These are phyloP conservation scores for Sylvia atricapilla DNA, from an alignment of 2,113 vertebrate species.

Conservation along the genomic window DNA sequence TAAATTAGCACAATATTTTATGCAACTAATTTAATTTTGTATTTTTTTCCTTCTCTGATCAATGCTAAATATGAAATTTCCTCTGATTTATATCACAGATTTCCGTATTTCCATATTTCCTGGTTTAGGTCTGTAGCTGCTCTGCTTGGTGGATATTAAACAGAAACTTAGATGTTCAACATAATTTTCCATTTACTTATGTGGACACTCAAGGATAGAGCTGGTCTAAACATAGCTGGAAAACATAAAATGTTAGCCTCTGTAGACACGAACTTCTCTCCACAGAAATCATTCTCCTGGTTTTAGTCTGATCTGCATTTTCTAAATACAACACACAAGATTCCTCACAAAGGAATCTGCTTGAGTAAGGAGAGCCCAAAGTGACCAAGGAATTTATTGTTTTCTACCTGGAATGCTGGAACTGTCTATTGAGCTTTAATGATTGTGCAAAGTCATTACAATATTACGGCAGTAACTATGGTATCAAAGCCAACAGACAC, in stretches of 20 bases:
- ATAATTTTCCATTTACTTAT: not conserved
- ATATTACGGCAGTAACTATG: not conserved
- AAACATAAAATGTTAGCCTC: not conserved
- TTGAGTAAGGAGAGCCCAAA: not conserved
- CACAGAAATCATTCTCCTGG: not conserved
- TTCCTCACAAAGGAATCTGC: not conserved
- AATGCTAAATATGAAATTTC: not conserved
- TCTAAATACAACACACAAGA: not conserved
- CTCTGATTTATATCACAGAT: not conserved
- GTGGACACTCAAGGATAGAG: not conserved
- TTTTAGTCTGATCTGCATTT: not conserved
- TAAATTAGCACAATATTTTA: not conserved
- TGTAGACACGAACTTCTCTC: not conserved
- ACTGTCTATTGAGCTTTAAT: not conserved
- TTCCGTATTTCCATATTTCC: not conserved
- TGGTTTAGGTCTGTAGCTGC: not conserved
- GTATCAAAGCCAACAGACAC: conserved; percentile 6
- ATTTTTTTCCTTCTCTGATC: not conserved
- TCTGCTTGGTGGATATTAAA: not conserved
- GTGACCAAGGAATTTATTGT: not conserved
- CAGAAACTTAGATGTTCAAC: not conserved
- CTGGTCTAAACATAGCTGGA: not conserved
- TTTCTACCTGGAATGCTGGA: not conserved
- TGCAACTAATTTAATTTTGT: not conserved
- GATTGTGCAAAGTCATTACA: not conserved